A percentile compares a stretch with the other conserved stretches of the same genome.
Conservation (phyloP, 2,113 vertebrate species). For the Tragulus kanchil region DNA sequence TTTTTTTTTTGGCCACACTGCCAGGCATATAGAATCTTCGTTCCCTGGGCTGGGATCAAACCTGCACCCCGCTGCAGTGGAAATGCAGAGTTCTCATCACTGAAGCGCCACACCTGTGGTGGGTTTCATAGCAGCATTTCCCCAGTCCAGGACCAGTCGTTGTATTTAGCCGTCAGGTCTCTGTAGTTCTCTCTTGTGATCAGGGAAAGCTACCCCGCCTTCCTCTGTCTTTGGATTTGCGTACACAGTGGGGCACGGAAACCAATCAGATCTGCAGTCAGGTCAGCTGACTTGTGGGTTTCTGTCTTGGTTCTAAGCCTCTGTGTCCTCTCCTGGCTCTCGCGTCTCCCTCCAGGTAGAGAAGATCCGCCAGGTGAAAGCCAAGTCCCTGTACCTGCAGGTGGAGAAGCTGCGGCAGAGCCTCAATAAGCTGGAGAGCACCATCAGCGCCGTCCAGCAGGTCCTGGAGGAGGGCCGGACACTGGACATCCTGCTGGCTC, state of each 20-base stretch:
- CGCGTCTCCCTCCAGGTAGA: constrained; percentile 92
- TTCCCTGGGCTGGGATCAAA: not conserved
- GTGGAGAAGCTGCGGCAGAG: constrained; percentile 98
- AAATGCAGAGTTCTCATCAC: not conserved
- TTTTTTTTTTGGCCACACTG: too few species aligned
- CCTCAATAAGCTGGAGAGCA: constrained; percentile 97
- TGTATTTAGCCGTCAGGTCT: not conserved
- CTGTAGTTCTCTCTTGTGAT: not conserved
- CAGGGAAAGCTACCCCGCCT: not conserved
- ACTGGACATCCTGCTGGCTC: constrained; percentile 95
- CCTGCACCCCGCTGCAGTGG: not conserved
- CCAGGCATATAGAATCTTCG: not conserved
- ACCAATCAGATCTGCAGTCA: not conserved
- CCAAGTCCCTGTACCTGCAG: constrained; percentile 98
- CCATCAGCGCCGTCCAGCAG: constrained; percentile 96
- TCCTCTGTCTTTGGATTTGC: not conserved
- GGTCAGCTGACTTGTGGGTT: not conserved
- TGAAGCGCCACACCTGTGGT: not conserved
- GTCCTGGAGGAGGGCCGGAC: constrained; percentile 96
- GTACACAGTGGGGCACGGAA: rapidly evolving
- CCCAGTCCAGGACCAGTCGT: not conserved
- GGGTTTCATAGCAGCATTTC: too few species aligned
- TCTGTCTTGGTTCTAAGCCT: not conserved
- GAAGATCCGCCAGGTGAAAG: constrained; percentile 99
- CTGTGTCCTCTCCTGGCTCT: not conserved